Evolutionary conservation across 2,888 invertebrate species (phyloP), one percentile per base, ranked within the genome.

Genomic region (Morinoia aosen): DNA sequence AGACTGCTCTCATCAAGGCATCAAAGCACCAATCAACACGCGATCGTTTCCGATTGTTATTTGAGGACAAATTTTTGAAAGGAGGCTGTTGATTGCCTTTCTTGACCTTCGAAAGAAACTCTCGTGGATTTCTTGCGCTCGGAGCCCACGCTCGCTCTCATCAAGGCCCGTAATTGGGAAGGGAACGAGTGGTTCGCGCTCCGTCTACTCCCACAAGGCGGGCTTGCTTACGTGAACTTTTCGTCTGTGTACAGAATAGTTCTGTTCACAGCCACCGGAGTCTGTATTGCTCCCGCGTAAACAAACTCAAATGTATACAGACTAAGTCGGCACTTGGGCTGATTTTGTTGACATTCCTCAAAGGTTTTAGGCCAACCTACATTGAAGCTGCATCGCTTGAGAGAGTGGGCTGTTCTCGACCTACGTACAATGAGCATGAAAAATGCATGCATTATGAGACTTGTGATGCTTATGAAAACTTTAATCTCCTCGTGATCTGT

Each of bases 191-290:
- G n/a, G 12, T 39, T 88, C n/a, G 90, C 39, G 40, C 48, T 90
- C 40, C 40, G 90, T 90, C 90, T 39, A 90, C 40, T 40, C 40
- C 40, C 40, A 19, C 90, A 90, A 19, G 90, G 48, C 39, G 90
- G 25, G 25, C 90, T 39, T 90, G 90, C 39, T 90, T 90, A 19
- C 12, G 19, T 5, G 90, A 90, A 48, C 90, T 90, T 90, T 90
- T 90, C 90, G 48, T 90, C 90, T 90, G 90, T 90, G 39, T 90
- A 90, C 90, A 90, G 90, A 90, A 90, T 90, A 90, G 90, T 90
- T 90, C 90, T 90, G 90, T 90, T 90, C 90, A 48, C 90, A 90
- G 90, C 39, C 90, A 90, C 90, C 90, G 48, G 90, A 90, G 90
- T 90, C 76, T 76, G 90, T 90, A 90, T 39, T 90, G 90, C 90